Evolutionary conservation across 2,113 vertebrate species (phyloP).

Genomic region (Lichenostomus cassidix): DNA sequence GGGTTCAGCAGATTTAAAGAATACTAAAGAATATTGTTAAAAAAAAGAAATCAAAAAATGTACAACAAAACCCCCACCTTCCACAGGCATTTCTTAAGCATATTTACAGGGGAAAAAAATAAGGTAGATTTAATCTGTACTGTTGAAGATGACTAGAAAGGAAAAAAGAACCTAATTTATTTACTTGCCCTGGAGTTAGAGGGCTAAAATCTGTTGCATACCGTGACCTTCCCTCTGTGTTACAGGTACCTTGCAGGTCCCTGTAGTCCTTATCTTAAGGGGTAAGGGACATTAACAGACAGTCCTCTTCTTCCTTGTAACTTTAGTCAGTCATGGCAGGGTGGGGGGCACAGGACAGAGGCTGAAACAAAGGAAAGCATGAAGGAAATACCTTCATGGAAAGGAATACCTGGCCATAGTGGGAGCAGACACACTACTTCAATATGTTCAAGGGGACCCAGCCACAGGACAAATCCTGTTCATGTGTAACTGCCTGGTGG

Average conservation of each 20-base stretch:
- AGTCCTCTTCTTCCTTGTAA: neutral
- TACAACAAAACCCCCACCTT: neutral
- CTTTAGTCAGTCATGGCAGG: neutral
- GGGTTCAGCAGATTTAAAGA: neutral
- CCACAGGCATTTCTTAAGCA: neutral
- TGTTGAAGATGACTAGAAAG: neutral
- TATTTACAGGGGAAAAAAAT: neutral
- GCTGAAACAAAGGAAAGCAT: neutral
- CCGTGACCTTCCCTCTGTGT: neutral
- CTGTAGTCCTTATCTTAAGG: neutral
- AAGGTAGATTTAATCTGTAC: neutral
- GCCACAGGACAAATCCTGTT: neutral
- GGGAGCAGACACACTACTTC: neutral
- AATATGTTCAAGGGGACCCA: neutral
- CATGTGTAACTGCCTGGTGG: neutral
- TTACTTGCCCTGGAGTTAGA: neutral
- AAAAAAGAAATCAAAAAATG: neutral
- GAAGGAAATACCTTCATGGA: neutral
- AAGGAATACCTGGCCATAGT: neutral
- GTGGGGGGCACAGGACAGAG: neutral
- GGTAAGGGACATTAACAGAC: neutral
- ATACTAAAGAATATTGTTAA: neutral
- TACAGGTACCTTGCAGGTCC: neutral
- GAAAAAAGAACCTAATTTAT: neutral
- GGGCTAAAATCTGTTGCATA: neutral